Evolutionary conservation across 2,113 vertebrate species (phyloP), one percentile per base, ranked within the genome.

Genomic region (Brachyhypopomus gauderio): DNA sequence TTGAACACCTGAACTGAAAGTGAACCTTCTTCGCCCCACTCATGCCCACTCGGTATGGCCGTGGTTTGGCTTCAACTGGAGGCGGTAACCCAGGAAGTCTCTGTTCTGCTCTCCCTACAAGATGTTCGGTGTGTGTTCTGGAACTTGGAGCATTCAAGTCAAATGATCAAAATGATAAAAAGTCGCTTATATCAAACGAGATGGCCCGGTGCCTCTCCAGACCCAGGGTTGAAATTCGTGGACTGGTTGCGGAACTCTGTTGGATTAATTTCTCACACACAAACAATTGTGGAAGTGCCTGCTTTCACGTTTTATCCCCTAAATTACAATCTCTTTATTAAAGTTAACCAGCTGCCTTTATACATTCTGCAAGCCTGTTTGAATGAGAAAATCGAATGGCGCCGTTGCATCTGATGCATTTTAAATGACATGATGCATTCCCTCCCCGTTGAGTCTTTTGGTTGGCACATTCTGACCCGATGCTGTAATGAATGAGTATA

Each of bases 11-110:
- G 73, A 90, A 91, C 86, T 86, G n/a, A n/a, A n/a, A n/a, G n/a
- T n/a, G n/a, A n/a, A n/a, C n/a, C n/a, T 84, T 73, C 83, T 86
- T 45, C 41, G 77, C 84, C 82, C 73, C 60, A 4, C 83, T 64
- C 56, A 83, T 90, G 85, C 90, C 90, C n/a, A n/a, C n/a, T n/a
- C 88, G 87, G 82, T 1, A 67, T 22, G 78, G 81, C 75, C 79
- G 17, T 62, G 76, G 62, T 88, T 87, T 80, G 77, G 41, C 17
- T 69, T 27, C 27, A 69, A 41, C 71, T 77, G 45, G 38, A 59
- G 52, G 70, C 52, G 73, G 38, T 23, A 59, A 52, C 67, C 5
- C 30, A 3, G 62, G 58, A 52, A 83, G 41, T 1, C 4, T 30
- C 63, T 1, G 58, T 23, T 72, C 36, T 71, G 76, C 80, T 75